Evolutionary conservation across 2,113 vertebrate genomes (phyloP), one percentile per base, ranked within the genome.

Genomic region (Nyctibius bracteatus): DNA sequence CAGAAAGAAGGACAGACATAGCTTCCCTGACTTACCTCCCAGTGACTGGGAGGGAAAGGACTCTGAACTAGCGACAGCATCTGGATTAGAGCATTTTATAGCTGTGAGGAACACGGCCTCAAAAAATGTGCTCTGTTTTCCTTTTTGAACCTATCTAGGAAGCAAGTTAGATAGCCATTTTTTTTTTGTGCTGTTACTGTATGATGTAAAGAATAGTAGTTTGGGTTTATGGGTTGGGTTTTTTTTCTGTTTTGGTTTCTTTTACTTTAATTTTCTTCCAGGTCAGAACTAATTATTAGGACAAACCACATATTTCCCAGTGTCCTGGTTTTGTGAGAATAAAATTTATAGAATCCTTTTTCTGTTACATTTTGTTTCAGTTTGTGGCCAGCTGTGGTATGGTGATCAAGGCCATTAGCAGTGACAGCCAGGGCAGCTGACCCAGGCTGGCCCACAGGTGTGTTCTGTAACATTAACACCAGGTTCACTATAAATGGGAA

Each of bases 21-120:
- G 6, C 18, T 33, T 66, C 25, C 39, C 30, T 31, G 25, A 27
- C 13, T 43, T 41, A 13, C 8, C 22, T 72, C n/a, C 52, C n/a
- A 31, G 21, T 0, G 1, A 4, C 9, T 2, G 0, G 1, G 5
- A 21, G 4, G 4, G 8, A 4, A 51, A 58, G 39, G 65, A 52
- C 9, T 61, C 31, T 21, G 27, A 54, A n/a, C 15, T 17, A 49
- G 16, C 0, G 3, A 20, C 28, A 46, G 28, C 44, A 28, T 35
- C 65, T 33, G 44, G 57, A 46, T 11, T 14, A 24, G 10, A 19
- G 7, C 5, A 1, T 55, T 54, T 8, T 81, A 43, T 4, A 57
- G 39, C 24, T 88, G 20, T 19, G 59, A 62, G 47, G 31, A 49
- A 14, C 11, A 12, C 0, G 1, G 33, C 47, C 55, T 63, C 25